These are phyloP conservation scores for Brachionus koreanus DNA, from an alignment of 1,140 invertebrate species.

Conservation along the genomic window DNA sequence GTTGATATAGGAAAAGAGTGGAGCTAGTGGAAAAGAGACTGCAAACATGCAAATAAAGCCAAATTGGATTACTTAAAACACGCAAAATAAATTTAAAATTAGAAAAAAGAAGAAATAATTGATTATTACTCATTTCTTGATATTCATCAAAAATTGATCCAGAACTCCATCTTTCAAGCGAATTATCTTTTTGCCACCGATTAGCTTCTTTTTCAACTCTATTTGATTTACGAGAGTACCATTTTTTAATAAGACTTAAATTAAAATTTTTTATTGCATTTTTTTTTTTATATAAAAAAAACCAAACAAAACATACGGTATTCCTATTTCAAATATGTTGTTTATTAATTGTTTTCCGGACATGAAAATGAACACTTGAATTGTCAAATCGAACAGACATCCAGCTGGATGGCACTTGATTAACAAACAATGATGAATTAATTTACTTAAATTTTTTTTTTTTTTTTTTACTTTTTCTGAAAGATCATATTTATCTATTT, in stretches of 20 bases:
- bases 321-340: background rate
- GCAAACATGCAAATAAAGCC: conserved; percentile 38
- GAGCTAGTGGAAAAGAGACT: conserved; percentile 62
- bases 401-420: conserved; percentile 36
- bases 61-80: conserved; percentile 42
- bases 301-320: background rate
- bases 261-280: too few relatives aligned
- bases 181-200: background rate
- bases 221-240: background rate
- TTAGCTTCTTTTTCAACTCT: background rate
- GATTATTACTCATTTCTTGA: background rate
- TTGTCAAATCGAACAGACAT: conserved; percentile 11
- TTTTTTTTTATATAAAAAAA: background rate
- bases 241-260: background rate
- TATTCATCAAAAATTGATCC: background rate
- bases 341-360: conserved; percentile 11
- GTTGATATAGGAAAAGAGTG: conserved; percentile 74
- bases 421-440: background rate
- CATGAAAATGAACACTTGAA: conserved; percentile 43
- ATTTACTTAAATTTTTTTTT: too few relatives aligned
- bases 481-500: background rate
- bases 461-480: background rate
- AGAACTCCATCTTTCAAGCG: background rate
- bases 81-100: background rate
- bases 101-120: too few relatives aligned